A percentile compares a stretch with the other conserved stretches of the same genome.
phyloP scores from a whole-genome alignment of 2,888 invertebrate genomes.

The Theretra japonica region DNA sequence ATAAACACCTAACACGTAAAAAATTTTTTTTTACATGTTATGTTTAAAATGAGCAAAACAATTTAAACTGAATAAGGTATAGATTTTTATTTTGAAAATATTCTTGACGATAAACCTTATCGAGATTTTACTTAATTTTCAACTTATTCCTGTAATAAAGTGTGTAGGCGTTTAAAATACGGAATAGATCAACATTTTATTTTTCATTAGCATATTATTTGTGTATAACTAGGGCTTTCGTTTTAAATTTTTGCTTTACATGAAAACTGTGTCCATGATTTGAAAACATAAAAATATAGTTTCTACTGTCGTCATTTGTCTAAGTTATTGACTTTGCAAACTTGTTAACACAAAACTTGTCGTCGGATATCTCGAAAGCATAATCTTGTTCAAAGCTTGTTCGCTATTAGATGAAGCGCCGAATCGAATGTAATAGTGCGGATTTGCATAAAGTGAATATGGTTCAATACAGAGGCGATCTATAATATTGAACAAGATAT shows the following conservation, averaged over 20 bases:
- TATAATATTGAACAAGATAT: background rate
- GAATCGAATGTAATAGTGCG: constrained; percentile 7
- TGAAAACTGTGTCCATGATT: background rate
- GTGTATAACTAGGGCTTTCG: background rate
- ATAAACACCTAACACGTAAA: background rate
- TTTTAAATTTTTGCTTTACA: background rate
- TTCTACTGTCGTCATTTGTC: background rate
- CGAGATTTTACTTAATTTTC: background rate
- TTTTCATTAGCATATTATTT: background rate
- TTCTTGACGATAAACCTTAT: background rate
- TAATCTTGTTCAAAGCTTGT: constrained; percentile 16
- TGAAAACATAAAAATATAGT: background rate
- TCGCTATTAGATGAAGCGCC: constrained; percentile 15
- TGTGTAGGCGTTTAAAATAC: background rate
- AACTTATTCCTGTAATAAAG: background rate
- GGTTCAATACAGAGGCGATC: constrained; percentile 22
- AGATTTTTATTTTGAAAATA: background rate
- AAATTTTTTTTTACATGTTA: background rate
- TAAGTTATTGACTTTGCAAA: constrained; percentile 11
- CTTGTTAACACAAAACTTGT: background rate
- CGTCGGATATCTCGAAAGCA: background rate
- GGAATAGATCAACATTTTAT: constrained; percentile 1
- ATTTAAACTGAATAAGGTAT: no score
- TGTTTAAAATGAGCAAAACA: background rate
- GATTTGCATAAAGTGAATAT: constrained; percentile 25